Evolutionary conservation across 2,797 vertebrate species (phyloP).

Genomic region (Mergus octosetaceus): DNA sequence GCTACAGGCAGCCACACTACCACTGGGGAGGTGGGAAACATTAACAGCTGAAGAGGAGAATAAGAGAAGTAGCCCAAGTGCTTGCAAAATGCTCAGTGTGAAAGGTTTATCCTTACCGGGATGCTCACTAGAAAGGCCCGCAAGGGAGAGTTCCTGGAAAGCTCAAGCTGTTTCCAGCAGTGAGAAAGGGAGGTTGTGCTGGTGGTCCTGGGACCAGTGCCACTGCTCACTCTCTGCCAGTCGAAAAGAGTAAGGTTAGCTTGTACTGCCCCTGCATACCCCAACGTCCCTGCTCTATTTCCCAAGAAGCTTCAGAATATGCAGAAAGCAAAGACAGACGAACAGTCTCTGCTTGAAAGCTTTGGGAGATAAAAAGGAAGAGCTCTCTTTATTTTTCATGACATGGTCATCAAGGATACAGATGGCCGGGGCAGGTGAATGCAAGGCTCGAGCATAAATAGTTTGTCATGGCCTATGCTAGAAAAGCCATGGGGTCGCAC

Average conservation of each 20-base stretch:
- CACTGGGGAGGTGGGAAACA: neutral
- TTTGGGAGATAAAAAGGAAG: neutral
- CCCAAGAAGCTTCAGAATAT: neutral
- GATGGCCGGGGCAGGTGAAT: neutral
- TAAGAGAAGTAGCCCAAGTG: neutral
- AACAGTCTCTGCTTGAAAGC: neutral
- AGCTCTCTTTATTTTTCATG: neutral
- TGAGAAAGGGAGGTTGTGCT: neutral
- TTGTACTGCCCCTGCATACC: neutral
- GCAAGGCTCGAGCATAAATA: neutral
- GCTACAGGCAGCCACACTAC: neutral
- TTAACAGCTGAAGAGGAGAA: neutral
- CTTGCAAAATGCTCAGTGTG: neutral
- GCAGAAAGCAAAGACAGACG: neutral
- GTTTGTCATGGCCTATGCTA: neutral
- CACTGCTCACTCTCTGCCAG: neutral
- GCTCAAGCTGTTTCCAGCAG: neutral
- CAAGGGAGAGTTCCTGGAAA: neutral
- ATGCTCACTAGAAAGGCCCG: neutral
- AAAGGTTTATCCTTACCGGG: neutral
- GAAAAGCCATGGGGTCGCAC: neutral
- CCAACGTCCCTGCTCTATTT: neutral
- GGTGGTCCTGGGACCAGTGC: neutral
- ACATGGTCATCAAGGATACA: neutral
- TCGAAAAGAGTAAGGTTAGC: neutral